Base-by-base conservation (phyloP, 2,888 invertebrate species). In the Eumacrocentrus americanus region DNA sequence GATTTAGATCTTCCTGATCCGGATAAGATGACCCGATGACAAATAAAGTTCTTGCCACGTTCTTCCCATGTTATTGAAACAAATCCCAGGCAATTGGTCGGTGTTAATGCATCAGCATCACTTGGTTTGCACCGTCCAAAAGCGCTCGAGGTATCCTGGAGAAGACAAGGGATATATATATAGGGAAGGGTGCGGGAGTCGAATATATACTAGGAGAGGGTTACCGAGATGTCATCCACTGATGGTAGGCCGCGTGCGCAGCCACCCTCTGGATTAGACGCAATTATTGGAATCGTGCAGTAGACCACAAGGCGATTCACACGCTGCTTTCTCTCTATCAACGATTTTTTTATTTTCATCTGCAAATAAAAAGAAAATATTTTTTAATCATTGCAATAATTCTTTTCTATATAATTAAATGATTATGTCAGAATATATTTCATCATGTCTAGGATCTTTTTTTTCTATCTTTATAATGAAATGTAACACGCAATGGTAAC, bases 261-360 rank as follows among this genome's bases (percentile, higher is more conserved):
- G 60, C 68, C 69, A 72, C 73, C 76, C 76, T 67, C 67, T 1
- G 69, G 78, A 78, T 77, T 78, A 78, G 69, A 70, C 64, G 68
- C 76, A 78, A 78, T 78, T 78, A 78, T 77, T 76, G 76, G 72
- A 77, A 75, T 76, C 75, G 71, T 69, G 65, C 65, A 62, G 58
- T 64, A 67, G 67, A 75, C 76, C 76, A 65, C 77, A 75, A 71
- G 65, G 65, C 71, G 69, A 73, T 75, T 75, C 76, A 72, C 76
- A 76, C 75, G 76, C 70, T 72, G 60, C 50, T 61, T 51, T 48
- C 23, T 38, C 29, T 46, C 51, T 29, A 29, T 6, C 40, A 25
- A 37, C 7, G n/a, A 34, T 37, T 14, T 40, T 44, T 44, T 58
- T n/a, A 29, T 42, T 34, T 12, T 54, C 44, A 18, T 50, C 2